Conservation (phyloP, 2,113 vertebrate species). For the Cardinalis cardinalis region DNA sequence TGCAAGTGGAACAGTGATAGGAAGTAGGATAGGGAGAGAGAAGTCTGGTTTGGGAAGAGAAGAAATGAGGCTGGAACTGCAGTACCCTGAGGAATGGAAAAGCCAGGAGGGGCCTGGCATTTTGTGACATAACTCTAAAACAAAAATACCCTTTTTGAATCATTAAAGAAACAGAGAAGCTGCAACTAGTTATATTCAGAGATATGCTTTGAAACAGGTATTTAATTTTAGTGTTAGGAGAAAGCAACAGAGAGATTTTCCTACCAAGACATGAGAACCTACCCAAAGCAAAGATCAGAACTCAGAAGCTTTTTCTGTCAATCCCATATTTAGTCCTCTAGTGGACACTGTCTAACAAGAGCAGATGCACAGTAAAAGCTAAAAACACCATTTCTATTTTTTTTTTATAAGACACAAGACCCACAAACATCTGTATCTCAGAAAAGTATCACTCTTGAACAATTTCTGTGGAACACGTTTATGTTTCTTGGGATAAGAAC, state of each 20-base stretch:
- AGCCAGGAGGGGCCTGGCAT: background rate
- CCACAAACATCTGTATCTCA: background rate
- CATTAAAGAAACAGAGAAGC: background rate
- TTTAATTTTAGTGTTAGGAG: background rate
- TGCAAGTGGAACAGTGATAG: background rate
- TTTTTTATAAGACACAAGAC: background rate
- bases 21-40: background rate
- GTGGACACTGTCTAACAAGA: slow-evolving; percentile 21
- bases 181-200: background rate
- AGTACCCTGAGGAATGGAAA: background rate
- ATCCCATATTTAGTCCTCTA: background rate
- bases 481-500: background rate
- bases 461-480: background rate
- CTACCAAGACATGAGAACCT: background rate
- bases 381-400: background rate
- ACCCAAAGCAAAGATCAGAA: background rate
- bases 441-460: background rate
- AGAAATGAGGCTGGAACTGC: background rate
- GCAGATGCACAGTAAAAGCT: background rate
- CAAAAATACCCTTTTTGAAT: background rate
- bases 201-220: background rate
- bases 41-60: background rate
- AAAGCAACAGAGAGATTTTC: background rate
- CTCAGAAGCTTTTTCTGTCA: background rate
- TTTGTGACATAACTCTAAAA: background rate